phyloP scores from a whole-genome alignment of 2,888 invertebrate genomes.

The Eupithecia tripunctaria region DNA sequence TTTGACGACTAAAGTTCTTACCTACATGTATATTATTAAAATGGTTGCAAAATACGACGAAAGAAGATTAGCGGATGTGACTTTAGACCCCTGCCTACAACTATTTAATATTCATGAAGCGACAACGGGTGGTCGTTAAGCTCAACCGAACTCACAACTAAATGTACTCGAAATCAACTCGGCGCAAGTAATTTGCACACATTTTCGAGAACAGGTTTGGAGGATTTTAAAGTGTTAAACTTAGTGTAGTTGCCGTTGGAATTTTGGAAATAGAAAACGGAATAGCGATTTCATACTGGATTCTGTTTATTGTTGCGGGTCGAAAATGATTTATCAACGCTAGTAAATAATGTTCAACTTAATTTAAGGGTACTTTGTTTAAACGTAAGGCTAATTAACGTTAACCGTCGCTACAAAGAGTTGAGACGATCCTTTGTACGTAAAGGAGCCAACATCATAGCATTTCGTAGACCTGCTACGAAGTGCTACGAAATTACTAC shows the following conservation, averaged over 20 bases:
- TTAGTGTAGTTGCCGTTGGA: constrained; percentile 26
- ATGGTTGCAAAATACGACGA: constrained; percentile 38
- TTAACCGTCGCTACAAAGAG: constrained; percentile 1
- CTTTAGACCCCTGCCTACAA: constrained; percentile 50
- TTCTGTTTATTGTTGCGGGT: constrained; percentile 5
- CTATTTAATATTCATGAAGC: constrained; percentile 65
- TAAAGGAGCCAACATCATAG: neutral
- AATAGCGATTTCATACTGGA: constrained; percentile 3
- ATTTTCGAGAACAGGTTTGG: constrained; percentile 35
- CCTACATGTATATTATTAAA: constrained; percentile 28
- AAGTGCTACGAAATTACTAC: neutral
- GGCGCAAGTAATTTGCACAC: constrained; percentile 38
- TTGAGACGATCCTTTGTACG: constrained; percentile 4
- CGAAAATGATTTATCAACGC: neutral
- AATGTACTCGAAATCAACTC: constrained; percentile 47
- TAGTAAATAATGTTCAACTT: neutral
- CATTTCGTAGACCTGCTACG: constrained; percentile 9
- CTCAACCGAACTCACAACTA: constrained; percentile 50
- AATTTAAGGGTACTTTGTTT: neutral
- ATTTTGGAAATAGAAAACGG: constrained; percentile 27
- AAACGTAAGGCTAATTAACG: neutral
- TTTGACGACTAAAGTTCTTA: neutral
- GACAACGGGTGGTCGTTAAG: constrained; percentile 60
- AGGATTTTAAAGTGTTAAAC: constrained; percentile 34
- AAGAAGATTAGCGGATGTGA: constrained; percentile 58